Base-by-base conservation (phyloP, 2,113 vertebrate species). In the Cisticola juncidis region DNA sequence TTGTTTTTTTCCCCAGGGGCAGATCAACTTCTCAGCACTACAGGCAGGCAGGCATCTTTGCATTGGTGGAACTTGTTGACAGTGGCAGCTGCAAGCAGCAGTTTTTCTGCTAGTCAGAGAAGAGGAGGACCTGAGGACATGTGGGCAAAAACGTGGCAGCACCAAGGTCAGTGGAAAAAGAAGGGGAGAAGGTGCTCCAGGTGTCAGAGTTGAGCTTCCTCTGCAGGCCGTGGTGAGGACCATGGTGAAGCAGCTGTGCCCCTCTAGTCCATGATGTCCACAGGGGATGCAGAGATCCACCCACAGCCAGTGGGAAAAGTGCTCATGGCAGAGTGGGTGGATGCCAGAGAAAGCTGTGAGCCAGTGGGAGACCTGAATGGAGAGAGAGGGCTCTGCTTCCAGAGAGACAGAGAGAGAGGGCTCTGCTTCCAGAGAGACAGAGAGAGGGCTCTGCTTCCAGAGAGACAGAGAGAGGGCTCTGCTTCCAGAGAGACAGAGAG, bases 321-420 rank as follows among this genome's bases (percentile, higher is more conserved):
- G 19, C 31, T 66, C 10, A 23, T 5, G 0, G 4, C 1, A 1
- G 66, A 50, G n/a, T 3, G 3, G 18, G 14, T 22, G 26, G 4
- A 31, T 70, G 68, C 10, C 47, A 51, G 48, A 38, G 35, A 2
- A 36, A 38, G 26, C 26, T 23, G 35, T 38, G 47, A 12, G 31
- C 10, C 68, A 51, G 35, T 70, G 26, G 47, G 35, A 31, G 47
- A 51, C 20, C 4, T 1, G 8, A 36, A 0, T 15, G 42, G 66
- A 36, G 47, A 2, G 18, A 69, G 19, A 47, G 17, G 20, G 26
- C 24, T 2, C 17, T 44, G 20, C 68, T 53, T 70, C 28, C 48
- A 38, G 11, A 9, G 38, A 38, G 38, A 38, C 38, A 38, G 38
- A 38, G 38, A 38, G 38, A 38, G 38, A 38, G 38, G 38, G 38